phyloP scores from a whole-genome alignment of 1,140 invertebrate genomes.

The Lepidurus arcticus region DNA sequence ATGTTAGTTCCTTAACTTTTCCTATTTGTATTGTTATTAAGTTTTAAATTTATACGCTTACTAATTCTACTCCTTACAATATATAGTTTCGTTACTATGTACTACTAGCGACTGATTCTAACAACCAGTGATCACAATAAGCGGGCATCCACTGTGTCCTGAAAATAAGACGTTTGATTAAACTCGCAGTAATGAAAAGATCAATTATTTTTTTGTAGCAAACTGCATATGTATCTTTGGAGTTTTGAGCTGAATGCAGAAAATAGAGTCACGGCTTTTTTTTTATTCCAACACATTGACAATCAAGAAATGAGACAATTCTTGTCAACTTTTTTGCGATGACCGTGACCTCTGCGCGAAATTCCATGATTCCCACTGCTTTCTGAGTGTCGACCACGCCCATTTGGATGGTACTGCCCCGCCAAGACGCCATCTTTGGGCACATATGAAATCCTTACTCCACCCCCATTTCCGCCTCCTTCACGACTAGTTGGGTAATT shows the following conservation, averaged over 20 bases:
- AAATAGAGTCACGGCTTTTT: background rate
- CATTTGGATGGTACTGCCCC: conserved; percentile 37
- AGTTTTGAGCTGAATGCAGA: background rate
- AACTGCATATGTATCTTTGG: conserved; percentile 22
- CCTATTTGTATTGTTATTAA: too few relatives aligned
- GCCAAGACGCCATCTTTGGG: conserved; percentile 71
- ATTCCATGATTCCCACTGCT: background rate
- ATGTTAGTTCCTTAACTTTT: too few relatives aligned
- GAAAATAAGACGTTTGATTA: background rate
- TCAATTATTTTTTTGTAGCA: background rate
- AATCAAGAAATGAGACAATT: conserved; percentile 21
- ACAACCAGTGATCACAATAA: too few relatives aligned
- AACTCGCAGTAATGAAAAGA: background rate
- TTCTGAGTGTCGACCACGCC: background rate
- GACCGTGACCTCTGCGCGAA: conserved; percentile 24
- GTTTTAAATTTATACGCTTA: too few relatives aligned
- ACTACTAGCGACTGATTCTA: too few relatives aligned
- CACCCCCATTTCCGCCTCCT: conserved; percentile 69
- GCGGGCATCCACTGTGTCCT: too few relatives aligned
- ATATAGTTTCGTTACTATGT: too few relatives aligned
- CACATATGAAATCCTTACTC: conserved; percentile 77
- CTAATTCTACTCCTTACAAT: too few relatives aligned
- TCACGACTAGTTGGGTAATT: conserved; percentile 58
- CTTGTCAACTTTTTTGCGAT: conserved; percentile 9
- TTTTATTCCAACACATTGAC: background rate